phyloP scores from a whole-genome alignment of 2,113 vertebrate species.

The Gulo gulo region DNA sequence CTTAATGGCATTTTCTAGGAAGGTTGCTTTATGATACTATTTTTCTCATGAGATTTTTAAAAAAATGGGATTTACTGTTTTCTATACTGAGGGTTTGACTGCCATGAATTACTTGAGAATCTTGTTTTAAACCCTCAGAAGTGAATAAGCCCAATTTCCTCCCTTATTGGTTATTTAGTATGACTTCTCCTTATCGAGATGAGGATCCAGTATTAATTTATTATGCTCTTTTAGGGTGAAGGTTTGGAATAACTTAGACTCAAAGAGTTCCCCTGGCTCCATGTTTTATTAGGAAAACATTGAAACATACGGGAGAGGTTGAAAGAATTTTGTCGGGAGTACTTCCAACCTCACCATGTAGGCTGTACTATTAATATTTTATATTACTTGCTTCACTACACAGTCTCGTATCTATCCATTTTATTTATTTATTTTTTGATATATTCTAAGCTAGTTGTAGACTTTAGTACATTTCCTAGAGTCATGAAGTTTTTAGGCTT shows the following conservation, averaged over 20 bases:
- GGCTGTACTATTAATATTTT: neutral
- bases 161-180: neutral
- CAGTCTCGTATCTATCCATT: neutral
- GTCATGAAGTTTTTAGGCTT: neutral
- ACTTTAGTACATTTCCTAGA: neutral
- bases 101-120: neutral
- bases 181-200: neutral
- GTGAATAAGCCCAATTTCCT: neutral
- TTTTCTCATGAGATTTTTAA: conserved; percentile 22
- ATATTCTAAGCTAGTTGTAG: neutral
- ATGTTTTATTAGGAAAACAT: conserved; percentile 15
- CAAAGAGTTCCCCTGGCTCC: neutral
- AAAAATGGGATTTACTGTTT: neutral
- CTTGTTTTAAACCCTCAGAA: neutral
- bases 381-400: neutral
- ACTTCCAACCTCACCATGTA: neutral
- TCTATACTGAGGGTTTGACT: neutral
- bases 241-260: conserved; percentile 41
- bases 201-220: neutral
- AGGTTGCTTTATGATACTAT: conserved; percentile 21
- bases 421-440: neutral
- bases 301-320: neutral
- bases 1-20: conserved; percentile 16
- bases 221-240: neutral
- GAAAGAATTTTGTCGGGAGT: neutral